These are phyloP conservation scores for Villa cingulata DNA, from an alignment of 2,888 invertebrate species.

Conservation along the genomic window DNA sequence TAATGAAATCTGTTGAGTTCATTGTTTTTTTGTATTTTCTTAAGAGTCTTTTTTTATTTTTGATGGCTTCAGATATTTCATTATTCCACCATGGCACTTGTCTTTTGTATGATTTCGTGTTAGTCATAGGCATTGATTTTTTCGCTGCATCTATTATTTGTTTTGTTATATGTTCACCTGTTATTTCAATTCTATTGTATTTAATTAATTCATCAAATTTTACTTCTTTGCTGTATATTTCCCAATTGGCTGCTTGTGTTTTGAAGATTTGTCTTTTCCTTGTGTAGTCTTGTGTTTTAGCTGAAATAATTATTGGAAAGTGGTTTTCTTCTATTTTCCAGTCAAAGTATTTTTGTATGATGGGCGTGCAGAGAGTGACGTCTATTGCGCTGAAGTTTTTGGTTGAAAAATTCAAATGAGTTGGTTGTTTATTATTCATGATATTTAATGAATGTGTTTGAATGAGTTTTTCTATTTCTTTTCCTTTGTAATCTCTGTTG, in stretches of 20 bases:
- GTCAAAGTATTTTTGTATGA: not conserved
- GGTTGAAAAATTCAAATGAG: not conserved
- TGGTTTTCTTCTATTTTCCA: not conserved
- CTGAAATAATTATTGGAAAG: not conserved
- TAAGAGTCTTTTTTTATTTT: not conserved
- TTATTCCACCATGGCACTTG: not conserved
- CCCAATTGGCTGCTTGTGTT: not conserved
- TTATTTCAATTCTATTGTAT: not conserved
- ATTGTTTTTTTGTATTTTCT: not conserved
- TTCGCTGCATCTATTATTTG: not conserved
- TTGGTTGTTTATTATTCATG: not conserved
- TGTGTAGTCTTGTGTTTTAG: not conserved
- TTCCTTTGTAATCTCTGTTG: not conserved
- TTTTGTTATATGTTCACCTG: not conserved
- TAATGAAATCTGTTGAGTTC: too few relatives aligned
- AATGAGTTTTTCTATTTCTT: not conserved
- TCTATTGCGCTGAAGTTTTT: not conserved
- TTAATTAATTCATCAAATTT: not conserved
- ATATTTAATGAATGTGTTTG: not conserved
- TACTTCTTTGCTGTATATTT: not conserved
- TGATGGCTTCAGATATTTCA: not conserved
- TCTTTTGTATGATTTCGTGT: not conserved
- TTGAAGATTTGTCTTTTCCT: not conserved
- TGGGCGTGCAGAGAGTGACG: not conserved
- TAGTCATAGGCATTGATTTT: not conserved